Evolutionary conservation across 2,888 invertebrate genomes (phyloP), one percentile per base, ranked within the genome.

Genomic region (Seira ritae): DNA sequence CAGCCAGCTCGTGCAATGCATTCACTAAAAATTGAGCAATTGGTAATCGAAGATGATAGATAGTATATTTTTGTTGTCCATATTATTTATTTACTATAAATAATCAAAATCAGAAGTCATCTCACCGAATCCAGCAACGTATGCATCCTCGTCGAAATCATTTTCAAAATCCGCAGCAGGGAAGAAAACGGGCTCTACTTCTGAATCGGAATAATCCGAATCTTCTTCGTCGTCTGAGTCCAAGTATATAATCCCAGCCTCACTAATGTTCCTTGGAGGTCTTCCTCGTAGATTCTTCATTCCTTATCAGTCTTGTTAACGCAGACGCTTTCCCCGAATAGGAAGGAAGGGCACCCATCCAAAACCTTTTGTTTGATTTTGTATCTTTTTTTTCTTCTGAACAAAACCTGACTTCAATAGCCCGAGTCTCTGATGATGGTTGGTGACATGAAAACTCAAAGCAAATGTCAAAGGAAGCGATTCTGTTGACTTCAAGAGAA

Each of bases 281-380:
- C 76, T 69, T 1, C 81, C 81, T 37, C 81, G 76, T 76, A 82
- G 55, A 71, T 66, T 82, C 81, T 76, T 82, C 81, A 82, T 82
- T 46, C 66, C 81, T 76, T 50, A 50, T 31, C 31, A n/a, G n/a
- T 8, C 31, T 31, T 31, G 31, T 2, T 31, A 31, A n/a, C n/a
- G n/a, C 31, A 31, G 31, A 31, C 8, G 31, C 8, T 4, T 31
- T 8, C 31, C 31, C 31, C 31, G 8, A 31, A 8, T 31, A 31
- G 8, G 8, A 31, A 8, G 31, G 31, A 31, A 8, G 31, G 31
- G 31, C 8, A 31, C 31, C 31, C 31, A 31, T 31, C 8, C 31
- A 31, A 31, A 31, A n/a, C n/a, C n/a, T n/a, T n/a, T n/a, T n/a
- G n/a, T n/a, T n/a, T n/a, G n/a, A n/a, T n/a, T n/a, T n/a, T n/a